Evolutionary conservation across 2,797 vertebrate genomes (phyloP).

Genomic region (Rhyacichthys aspro): DNA sequence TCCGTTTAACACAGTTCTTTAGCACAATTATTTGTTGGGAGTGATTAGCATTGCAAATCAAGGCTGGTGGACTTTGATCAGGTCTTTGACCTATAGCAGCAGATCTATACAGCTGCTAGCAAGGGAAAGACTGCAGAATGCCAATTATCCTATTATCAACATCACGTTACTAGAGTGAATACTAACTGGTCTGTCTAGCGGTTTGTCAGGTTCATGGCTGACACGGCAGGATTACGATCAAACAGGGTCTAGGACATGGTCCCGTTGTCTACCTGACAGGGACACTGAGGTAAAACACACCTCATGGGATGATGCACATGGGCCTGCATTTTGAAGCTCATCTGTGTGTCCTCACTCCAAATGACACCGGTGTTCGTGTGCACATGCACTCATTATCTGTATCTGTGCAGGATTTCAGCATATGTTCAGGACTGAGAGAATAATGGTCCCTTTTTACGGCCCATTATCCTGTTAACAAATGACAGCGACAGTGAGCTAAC

Average conservation of each 20-base stretch:
- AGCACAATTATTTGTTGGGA: slow-evolving; percentile 76
- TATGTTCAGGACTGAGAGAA: slow-evolving; percentile 77
- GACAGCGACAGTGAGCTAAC: slow-evolving; percentile 74
- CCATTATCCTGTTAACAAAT: slow-evolving; percentile 85
- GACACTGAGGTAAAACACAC: slow-evolving; percentile 29
- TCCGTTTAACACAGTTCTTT: slow-evolving; percentile 76
- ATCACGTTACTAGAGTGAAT: slow-evolving; percentile 62
- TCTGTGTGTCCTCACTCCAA: slow-evolving; percentile 37
- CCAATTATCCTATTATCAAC: slow-evolving; percentile 82
- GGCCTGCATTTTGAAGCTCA: slow-evolving; percentile 8
- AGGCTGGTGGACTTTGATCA: slow-evolving; percentile 75
- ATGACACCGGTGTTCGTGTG: slow-evolving; percentile 38
- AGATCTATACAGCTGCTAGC: slow-evolving; percentile 71
- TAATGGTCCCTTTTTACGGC: slow-evolving; percentile 80
- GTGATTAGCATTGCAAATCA: slow-evolving; percentile 82
- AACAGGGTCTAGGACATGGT: slow-evolving; percentile 52
- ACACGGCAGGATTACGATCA: slow-evolving; percentile 65
- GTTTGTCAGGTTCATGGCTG: slow-evolving; percentile 62
- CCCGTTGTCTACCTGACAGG: slow-evolving; percentile 33
- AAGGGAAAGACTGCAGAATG: slow-evolving; percentile 63
- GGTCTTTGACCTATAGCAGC: slow-evolving; percentile 77
- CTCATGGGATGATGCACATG: slow-evolving; percentile 4
- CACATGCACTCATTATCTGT: slow-evolving; percentile 39
- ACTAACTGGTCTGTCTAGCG: slow-evolving; percentile 63
- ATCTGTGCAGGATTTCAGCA: slow-evolving; percentile 74